phyloP scores from a whole-genome alignment of 2,113 vertebrate genomes.

The Xenopus borealis region DNA sequence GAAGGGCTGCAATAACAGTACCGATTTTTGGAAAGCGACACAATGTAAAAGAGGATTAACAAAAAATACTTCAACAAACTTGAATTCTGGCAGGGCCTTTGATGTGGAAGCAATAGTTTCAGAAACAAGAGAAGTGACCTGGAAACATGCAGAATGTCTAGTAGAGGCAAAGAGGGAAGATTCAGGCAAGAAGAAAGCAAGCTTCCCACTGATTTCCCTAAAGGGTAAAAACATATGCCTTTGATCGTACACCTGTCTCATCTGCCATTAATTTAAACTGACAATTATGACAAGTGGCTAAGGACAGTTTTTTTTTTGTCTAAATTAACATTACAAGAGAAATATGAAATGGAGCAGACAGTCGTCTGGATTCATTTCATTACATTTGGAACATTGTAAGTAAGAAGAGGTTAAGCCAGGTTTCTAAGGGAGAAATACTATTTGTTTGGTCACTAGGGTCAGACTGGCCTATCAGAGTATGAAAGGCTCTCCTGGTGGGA shows the following conservation, averaged over 20 bases:
- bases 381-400: not conserved
- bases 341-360: not conserved
- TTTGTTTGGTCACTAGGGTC: not conserved
- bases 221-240: not conserved
- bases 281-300: not conserved
- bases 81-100: not conserved
- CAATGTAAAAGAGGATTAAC: not conserved
- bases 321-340: not conserved
- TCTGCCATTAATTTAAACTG: slow-evolving; percentile 2
- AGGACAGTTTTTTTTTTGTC: not conserved
- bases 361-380: not conserved
- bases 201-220: not conserved
- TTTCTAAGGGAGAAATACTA: not conserved
- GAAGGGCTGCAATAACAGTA: too few relatives aligned
- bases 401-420: not conserved
- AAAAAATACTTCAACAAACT: not conserved
- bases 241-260: slow-evolving; percentile 4
- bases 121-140: slow-evolving; percentile 2
- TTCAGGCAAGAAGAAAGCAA: slow-evolving; percentile 1
- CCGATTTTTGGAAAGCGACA: too few relatives aligned
- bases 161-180: not conserved
- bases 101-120: slow-evolving; percentile 9
- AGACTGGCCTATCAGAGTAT: too few relatives aligned
- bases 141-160: not conserved
- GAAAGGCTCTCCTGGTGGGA: too few relatives aligned